Base-by-base conservation (phyloP, 2,888 invertebrate genomes). In the Leptogaster cylindrica region DNA sequence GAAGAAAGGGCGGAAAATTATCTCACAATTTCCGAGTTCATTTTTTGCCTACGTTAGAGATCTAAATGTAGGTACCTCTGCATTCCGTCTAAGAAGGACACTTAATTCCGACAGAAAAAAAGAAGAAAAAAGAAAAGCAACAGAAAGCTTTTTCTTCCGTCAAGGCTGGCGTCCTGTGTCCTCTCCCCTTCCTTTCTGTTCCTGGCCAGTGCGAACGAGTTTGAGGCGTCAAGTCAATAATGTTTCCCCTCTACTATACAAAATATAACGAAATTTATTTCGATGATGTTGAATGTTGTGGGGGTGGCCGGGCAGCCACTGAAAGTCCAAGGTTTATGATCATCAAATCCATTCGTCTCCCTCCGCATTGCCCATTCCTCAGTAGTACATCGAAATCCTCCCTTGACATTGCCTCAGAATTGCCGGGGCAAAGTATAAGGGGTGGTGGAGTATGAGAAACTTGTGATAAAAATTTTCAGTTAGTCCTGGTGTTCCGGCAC, bases 381-480 rank as follows among this genome's bases (percentile, higher is more conserved):
- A 10, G 61, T 7, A 31, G 28, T 31, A 31, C 31, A 6, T 7
- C 10, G 31, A 8, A 8, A 7, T 31, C 10, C n/a, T n/a, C n/a
- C n/a, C n/a, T n/a, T n/a, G n/a, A n/a, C n/a, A n/a, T n/a, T n/a
- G n/a, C n/a, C 14, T 14, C n/a, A 14, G 41, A 41, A 31, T 5
- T 5, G 31, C 6, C 31, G 31, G 31, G 31, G 31, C 6, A 8
- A 7, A 8, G 31, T 31, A 31, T 8, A n/a, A n/a, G 5, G 31
- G 31, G 10, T 46, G 23, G 46, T 7, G 20, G 23, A 46, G 46
- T 16, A 20, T n/a, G 36, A 36, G 55, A 55, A 20, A 23, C 55
- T 61, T 61, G 61, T 44, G 61, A 61, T 61, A 61, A 61, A 41
- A 61, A 44, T 61, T 61, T 61, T 61, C 61, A 61, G 61, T 61